Percentiles rank a stretch among this genome's conserved stretches.
These are phyloP conservation scores for Halocaridina rubra DNA, from an alignment of 2,888 invertebrate genomes.

Conservation along the genomic window DNA sequence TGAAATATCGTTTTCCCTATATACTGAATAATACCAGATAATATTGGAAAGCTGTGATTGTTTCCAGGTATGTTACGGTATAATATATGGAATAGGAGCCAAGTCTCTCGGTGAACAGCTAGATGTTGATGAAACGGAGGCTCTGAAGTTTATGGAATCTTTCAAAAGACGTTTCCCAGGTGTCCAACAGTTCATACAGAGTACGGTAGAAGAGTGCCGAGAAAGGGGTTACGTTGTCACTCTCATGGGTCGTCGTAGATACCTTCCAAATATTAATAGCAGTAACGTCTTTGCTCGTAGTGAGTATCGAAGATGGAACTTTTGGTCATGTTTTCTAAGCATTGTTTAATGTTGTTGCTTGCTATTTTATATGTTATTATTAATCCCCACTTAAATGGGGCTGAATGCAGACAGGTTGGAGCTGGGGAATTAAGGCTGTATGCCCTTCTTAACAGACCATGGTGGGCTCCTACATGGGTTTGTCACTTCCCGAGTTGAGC, in stretches of 20 bases:
- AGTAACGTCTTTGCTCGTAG: conserved; percentile 74
- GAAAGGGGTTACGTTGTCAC: conserved; percentile 82
- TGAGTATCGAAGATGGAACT: conserved; percentile 69
- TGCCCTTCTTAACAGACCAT: no score
- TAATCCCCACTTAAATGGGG: no score
- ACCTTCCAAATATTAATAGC: conserved; percentile 81
- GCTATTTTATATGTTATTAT: no score
- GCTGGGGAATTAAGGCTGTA: no score
- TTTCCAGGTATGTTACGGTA: conserved; percentile 92
- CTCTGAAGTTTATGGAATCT: conserved; percentile 73
- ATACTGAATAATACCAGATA: no score
- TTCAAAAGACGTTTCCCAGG: conserved; percentile 86
- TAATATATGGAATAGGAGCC: conserved; percentile 96
- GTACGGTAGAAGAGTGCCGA: conserved; percentile 76
- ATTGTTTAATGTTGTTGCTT: no score
- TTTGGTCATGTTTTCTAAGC: no score
- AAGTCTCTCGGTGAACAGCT: conserved; percentile 84
- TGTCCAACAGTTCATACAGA: conserved; percentile 72
- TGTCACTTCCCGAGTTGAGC: no score
- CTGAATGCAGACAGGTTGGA: no score
- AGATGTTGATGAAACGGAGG: conserved; percentile 82
- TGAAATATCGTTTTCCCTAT: no score
- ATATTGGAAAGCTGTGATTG: no score
- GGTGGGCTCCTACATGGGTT: no score
- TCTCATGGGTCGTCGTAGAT: conserved; percentile 81